phyloP scores from a whole-genome alignment of 2,888 invertebrate genomes.

The Melinopterus prodromus region DNA sequence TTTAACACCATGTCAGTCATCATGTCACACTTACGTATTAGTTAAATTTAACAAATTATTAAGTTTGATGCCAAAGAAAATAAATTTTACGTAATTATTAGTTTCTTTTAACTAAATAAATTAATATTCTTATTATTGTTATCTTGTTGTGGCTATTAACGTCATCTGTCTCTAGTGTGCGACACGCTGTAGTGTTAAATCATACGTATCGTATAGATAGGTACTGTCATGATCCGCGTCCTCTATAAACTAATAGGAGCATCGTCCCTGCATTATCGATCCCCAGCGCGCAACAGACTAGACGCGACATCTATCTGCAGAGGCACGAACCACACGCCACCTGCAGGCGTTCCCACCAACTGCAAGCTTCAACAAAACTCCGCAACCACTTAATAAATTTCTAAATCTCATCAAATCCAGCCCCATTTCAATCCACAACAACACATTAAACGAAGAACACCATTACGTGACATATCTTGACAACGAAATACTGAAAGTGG shows the following conservation, averaged over 20 bases:
- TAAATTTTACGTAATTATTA: too few relatives aligned
- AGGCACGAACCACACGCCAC: neutral
- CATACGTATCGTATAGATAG: too few relatives aligned
- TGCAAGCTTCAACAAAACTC: neutral
- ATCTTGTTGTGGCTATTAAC: too few relatives aligned
- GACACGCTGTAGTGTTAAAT: too few relatives aligned
- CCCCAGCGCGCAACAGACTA: neutral
- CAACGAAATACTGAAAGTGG: neutral
- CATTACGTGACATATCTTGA: neutral
- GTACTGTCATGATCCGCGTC: neutral
- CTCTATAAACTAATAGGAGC: neutral
- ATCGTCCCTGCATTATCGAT: neutral
- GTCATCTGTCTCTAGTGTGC: too few relatives aligned
- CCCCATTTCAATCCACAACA: neutral
- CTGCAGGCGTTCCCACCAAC: neutral
- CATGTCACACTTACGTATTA: too few relatives aligned
- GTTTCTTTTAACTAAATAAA: too few relatives aligned
- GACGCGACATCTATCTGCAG: slow-evolving; percentile 4
- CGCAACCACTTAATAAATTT: neutral
- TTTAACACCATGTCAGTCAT: too few relatives aligned
- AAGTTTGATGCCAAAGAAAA: too few relatives aligned
- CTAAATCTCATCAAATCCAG: neutral
- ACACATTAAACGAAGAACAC: neutral
- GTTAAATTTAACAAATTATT: too few relatives aligned
- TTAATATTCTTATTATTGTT: too few relatives aligned